Conservation (phyloP, 2,113 vertebrate species). For the Manacus vitellinus region DNA sequence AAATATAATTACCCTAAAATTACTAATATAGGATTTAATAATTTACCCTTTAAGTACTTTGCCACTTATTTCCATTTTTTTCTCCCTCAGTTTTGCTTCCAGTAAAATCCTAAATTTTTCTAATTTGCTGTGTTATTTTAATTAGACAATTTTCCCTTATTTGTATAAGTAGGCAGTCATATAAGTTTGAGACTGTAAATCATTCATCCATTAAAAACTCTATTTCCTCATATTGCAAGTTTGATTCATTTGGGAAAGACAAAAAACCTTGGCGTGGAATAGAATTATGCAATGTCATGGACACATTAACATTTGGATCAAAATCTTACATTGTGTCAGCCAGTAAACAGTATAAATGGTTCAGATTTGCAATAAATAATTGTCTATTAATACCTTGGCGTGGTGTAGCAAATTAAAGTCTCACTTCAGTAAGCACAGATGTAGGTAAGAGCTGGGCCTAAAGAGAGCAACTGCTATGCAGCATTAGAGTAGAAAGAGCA, state of each 20-base stretch:
- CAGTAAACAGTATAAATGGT: constrained; percentile 87
- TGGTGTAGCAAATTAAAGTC: constrained; percentile 87
- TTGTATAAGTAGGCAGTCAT: constrained; percentile 66
- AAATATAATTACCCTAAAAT: constrained; percentile 25
- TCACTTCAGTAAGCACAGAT: constrained; percentile 82
- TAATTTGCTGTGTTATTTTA: constrained; percentile 70
- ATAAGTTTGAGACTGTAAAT: constrained; percentile 74
- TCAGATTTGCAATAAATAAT: constrained; percentile 90
- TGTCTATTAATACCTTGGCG: constrained; percentile 87
- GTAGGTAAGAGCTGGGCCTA: constrained; percentile 69
- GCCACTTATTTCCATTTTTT: constrained; percentile 60
- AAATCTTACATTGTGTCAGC: constrained; percentile 85
- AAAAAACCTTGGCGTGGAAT: constrained; percentile 72
- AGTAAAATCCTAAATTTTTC: constrained; percentile 63
- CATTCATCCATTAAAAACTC: constrained; percentile 80
- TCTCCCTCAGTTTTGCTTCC: constrained; percentile 47
- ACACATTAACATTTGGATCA: constrained; percentile 90
- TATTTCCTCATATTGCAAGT: constrained; percentile 72
- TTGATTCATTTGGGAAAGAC: constrained; percentile 72
- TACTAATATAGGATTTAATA: constrained; percentile 63
- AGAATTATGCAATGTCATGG: constrained; percentile 85
- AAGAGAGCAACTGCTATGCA: constrained; percentile 53
- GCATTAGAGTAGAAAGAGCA: constrained; percentile 24
- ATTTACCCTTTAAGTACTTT: constrained; percentile 65
- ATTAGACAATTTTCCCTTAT: constrained; percentile 67